These are phyloP conservation scores for Gerris lacustris DNA, from an alignment of 2,888 invertebrate species.

Conservation along the genomic window DNA sequence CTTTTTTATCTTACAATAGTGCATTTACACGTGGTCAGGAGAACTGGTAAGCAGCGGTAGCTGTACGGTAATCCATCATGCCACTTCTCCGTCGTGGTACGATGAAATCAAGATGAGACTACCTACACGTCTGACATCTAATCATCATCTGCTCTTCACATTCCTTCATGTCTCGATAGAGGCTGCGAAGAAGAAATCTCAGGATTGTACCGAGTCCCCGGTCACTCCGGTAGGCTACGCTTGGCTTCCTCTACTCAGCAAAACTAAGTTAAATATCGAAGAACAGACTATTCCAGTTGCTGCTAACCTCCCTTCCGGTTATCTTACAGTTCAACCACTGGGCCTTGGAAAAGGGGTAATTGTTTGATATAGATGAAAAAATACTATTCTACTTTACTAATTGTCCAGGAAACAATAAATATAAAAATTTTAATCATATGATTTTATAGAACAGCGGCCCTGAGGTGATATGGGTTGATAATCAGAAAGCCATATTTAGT, in stretches of 20 bases:
- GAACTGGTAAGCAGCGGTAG: constrained; percentile 38
- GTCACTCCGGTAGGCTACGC: constrained; percentile 86
- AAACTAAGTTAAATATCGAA: constrained; percentile 67
- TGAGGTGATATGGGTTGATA: constrained; percentile 88
- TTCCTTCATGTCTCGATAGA: constrained; percentile 94
- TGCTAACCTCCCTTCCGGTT: constrained; percentile 74
- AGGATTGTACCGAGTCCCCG: constrained; percentile 48
- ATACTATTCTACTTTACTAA: no score
- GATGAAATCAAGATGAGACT: constrained; percentile 87
- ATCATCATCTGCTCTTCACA: constrained; percentile 86
- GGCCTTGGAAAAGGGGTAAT: constrained; percentile 79
- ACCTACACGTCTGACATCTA: constrained; percentile 68
- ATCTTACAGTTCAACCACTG: constrained; percentile 76
- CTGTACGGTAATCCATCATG: constrained; percentile 79
- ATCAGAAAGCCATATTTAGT: constrained; percentile 74
- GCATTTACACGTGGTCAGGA: constrained; percentile 54
- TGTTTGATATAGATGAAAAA: background rate
- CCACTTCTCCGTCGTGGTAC: constrained; percentile 76
- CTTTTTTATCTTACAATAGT: constrained; percentile 40
- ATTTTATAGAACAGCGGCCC: constrained; percentile 63
- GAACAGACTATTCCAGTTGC: constrained; percentile 75
- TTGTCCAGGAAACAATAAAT: no score
- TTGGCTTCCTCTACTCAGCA: constrained; percentile 77
- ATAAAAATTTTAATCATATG: background rate
- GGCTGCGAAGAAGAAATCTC: constrained; percentile 54